Evolutionary conservation across 2,888 invertebrate genomes (phyloP).

Genomic region (Cancer borealis): DNA sequence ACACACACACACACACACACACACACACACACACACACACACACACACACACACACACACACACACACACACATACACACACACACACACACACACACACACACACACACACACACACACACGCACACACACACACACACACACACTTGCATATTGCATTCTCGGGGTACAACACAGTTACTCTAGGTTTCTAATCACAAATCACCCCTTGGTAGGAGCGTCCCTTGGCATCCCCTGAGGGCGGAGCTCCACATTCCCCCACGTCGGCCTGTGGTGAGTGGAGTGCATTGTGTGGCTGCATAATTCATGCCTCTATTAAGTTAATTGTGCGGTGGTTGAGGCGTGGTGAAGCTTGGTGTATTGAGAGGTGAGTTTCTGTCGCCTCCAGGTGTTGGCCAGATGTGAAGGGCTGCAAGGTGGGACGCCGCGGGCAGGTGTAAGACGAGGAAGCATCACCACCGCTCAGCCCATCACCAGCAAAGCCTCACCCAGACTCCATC

Average conservation of each 20-base stretch:
- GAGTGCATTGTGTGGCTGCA: neutral
- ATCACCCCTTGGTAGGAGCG: neutral
- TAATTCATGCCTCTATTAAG: neutral
- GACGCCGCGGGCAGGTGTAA: neutral
- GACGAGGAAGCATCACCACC: neutral
- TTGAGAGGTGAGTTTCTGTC: neutral
- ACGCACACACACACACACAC: constrained; percentile 35
- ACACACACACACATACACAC: constrained; percentile 49
- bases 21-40: constrained; percentile 51
- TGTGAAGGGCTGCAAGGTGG: neutral
- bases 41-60: constrained; percentile 48
- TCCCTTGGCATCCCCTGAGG: neutral
- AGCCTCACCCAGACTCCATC: neutral
- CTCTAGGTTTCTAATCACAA: neutral
- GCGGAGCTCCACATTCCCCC: neutral
- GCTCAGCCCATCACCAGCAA: neutral
- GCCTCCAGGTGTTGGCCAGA: constrained; percentile 5
- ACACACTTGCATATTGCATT: neutral
- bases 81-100: constrained; percentile 50
- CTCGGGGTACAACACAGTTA: neutral
- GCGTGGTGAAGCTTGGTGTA: neutral
- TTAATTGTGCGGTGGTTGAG: neutral
- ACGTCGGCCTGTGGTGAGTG: neutral
- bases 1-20: constrained; percentile 45
- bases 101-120: constrained; percentile 56